Evolutionary conservation across 2,797 vertebrate genomes (phyloP).

Genomic region (Anguilla obscura): DNA sequence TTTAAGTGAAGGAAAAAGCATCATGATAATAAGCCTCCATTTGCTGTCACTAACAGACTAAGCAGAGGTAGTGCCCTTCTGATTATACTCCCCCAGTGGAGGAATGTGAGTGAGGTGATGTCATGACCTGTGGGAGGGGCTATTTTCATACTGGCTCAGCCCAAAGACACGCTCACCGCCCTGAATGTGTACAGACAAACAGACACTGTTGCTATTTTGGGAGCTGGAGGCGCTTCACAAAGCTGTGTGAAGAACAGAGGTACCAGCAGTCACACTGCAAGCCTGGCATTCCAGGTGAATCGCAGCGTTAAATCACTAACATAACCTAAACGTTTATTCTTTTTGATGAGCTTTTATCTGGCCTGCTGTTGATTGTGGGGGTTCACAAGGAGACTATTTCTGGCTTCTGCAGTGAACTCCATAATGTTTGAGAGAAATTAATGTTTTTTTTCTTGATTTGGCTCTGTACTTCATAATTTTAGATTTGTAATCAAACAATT

Average conservation of each 20-base stretch:
- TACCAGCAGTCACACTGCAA: not conserved
- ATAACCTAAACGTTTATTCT: not conserved
- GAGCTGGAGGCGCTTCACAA: not conserved
- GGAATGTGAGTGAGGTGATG: not conserved
- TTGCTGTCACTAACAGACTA: not conserved
- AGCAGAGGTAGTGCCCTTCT: not conserved
- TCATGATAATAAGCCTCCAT: not conserved
- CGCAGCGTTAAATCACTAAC: not conserved
- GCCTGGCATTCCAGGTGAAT: not conserved
- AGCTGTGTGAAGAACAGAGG: not conserved
- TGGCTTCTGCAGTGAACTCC: not conserved
- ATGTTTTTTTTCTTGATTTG: no score
- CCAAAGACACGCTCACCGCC: not conserved
- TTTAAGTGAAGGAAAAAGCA: not conserved
- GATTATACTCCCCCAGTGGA: not conserved
- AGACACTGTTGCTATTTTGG: not conserved
- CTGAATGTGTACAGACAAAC: not conserved
- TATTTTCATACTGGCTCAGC: not conserved
- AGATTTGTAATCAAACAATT: no score
- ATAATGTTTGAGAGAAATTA: no score
- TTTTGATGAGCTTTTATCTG: not conserved
- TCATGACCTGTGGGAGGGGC: not conserved
- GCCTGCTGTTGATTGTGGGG: not conserved
- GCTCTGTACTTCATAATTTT: no score
- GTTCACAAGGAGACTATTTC: not conserved